These are phyloP conservation scores for Caenorhabditis afra DNA, from an alignment of 2,888 invertebrate species.

Conservation along the genomic window DNA sequence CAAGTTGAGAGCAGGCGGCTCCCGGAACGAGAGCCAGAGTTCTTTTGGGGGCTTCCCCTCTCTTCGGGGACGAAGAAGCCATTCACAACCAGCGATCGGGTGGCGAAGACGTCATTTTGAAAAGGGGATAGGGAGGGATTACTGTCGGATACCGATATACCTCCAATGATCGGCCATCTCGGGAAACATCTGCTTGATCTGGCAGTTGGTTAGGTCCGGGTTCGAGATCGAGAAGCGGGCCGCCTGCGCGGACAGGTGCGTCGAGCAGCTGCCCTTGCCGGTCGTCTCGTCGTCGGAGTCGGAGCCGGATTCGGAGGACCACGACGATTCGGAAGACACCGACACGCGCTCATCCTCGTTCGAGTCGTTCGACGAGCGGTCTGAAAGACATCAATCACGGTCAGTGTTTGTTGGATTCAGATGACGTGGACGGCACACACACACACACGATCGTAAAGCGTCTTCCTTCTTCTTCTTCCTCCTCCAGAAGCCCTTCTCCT, in stretches of 20 bases:
- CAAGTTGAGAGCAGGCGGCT: not conserved
- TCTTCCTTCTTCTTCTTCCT: not conserved
- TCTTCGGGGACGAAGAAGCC: not conserved
- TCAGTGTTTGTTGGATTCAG: constrained; percentile 15
- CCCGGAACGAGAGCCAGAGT: not conserved
- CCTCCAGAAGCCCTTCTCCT: constrained; percentile 20
- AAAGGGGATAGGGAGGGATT: too few relatives aligned
- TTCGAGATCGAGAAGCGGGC: constrained; percentile 75
- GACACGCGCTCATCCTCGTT: constrained; percentile 49
- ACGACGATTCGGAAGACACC: constrained; percentile 44
- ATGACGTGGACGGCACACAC: constrained; percentile 10
- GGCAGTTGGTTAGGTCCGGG: constrained; percentile 75
- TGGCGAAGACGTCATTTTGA: constrained; percentile 14
- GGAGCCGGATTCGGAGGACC: constrained; percentile 36
- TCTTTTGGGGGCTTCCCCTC: constrained; percentile 16
- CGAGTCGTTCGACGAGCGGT: constrained; percentile 52
- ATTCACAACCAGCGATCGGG: constrained; percentile 31
- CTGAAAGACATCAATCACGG: constrained; percentile 45
- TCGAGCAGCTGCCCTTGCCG: constrained; percentile 24
- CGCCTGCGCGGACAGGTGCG: constrained; percentile 36
- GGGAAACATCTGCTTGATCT: constrained; percentile 77
- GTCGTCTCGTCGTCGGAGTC: constrained; percentile 38
- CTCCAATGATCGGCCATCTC: constrained; percentile 79
- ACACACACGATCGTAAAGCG: constrained; percentile 18
- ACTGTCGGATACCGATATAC: constrained; percentile 57